Percentiles rank a stretch among this genome's conserved stretches.
Conservation (phyloP, 2,113 vertebrate species). For the Vulpes ferrilata region DNA sequence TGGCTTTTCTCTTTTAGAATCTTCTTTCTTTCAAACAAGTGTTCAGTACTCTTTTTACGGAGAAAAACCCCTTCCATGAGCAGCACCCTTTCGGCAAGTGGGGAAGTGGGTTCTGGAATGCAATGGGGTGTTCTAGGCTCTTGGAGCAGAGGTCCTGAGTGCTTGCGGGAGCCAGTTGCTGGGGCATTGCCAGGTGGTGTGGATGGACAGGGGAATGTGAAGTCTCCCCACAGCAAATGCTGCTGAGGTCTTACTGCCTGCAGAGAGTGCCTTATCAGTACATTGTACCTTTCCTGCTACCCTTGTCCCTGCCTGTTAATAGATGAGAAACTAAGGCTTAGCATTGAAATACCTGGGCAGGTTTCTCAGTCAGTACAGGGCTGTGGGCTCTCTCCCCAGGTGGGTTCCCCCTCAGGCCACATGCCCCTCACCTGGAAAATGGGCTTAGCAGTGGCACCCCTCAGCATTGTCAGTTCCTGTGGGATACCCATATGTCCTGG, state of each 20-base stretch:
- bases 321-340: background rate
- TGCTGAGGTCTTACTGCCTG: background rate
- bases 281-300: background rate
- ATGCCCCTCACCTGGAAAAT: background rate
- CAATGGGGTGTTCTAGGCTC: background rate
- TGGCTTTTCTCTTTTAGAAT: background rate
- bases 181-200: background rate
- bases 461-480: background rate
- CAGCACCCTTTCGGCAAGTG: background rate
- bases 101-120: background rate
- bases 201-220: background rate
- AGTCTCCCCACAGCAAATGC: background rate
- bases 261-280: background rate
- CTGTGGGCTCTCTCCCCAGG: background rate
- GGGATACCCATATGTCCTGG: background rate
- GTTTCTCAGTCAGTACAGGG: background rate
- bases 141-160: background rate
- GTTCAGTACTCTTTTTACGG: background rate
- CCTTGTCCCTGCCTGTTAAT: background rate
- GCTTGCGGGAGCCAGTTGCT: background rate
- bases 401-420: accelerated
- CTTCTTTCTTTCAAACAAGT: background rate
- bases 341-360: background rate
- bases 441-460: background rate
- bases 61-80: background rate